A percentile compares a stretch with the other conserved stretches of the same genome.
These are phyloP conservation scores for Burhinus bistriatus DNA, from an alignment of 2,113 vertebrate genomes.

Conservation along the genomic window DNA sequence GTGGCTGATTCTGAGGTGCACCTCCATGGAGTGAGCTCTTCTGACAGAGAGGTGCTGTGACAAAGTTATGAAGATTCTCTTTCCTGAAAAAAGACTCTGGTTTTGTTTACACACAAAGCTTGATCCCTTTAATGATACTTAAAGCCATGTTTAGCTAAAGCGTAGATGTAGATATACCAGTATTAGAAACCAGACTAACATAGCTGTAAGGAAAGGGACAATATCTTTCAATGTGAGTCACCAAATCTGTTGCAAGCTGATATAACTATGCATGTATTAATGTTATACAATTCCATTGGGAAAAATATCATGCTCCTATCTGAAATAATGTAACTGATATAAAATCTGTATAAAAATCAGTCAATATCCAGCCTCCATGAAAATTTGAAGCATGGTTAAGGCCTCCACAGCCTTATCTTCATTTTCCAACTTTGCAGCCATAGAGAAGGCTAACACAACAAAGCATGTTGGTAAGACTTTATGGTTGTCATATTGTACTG, in stretches of 20 bases:
- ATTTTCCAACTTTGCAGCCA: background rate
- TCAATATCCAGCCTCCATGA: background rate
- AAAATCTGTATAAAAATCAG: background rate
- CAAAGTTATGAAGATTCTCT: background rate
- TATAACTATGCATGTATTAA: background rate
- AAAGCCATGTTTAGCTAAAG: background rate
- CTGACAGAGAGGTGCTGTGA: background rate
- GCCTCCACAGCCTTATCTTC: background rate
- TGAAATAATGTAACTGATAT: background rate
- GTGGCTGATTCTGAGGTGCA: background rate
- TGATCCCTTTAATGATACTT: background rate
- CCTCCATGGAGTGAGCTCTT: background rate
- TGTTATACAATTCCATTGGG: background rate
- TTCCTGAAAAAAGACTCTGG: background rate
- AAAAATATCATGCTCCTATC: background rate
- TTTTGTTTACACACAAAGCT: background rate
- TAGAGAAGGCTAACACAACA: background rate
- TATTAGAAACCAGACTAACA: background rate
- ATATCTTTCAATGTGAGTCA: background rate
- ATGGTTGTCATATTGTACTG: background rate
- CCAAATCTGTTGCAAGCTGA: background rate
- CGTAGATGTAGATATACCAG: background rate
- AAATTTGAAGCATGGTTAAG: background rate
- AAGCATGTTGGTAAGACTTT: conserved; percentile 3
- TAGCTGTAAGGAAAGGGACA: background rate